phyloP scores from a whole-genome alignment of 2,797 vertebrate genomes.

The Babyrousa celebensis region DNA sequence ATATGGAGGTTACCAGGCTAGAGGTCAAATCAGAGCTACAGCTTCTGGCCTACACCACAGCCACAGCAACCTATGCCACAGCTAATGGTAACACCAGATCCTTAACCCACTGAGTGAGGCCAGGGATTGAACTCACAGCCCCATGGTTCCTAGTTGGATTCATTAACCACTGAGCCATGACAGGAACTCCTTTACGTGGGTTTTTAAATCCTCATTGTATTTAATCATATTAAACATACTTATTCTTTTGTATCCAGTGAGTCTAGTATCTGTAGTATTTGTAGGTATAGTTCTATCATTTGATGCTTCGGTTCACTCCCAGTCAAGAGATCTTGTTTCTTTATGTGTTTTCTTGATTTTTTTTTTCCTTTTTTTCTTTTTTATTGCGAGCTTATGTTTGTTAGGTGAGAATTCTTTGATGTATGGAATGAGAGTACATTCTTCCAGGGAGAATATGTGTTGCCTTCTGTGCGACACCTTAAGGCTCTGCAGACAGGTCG shows the following conservation, averaged over 20 bases:
- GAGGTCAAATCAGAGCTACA: too few species aligned
- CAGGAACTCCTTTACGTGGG: neutral
- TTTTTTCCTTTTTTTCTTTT: neutral
- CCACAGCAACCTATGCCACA: too few species aligned
- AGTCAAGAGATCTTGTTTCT: neutral
- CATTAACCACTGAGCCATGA: too few species aligned
- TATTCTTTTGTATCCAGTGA: neutral
- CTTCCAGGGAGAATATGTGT: neutral
- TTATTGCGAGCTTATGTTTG: neutral
- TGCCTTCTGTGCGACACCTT: neutral
- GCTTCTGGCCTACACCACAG: too few species aligned
- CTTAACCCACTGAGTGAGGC: too few species aligned
- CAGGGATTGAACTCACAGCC: too few species aligned
- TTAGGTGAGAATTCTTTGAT: slow-evolving; percentile 24
- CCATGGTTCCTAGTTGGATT: too few species aligned
- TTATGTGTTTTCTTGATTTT: neutral
- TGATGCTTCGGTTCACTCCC: neutral
- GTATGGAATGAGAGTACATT: neutral
- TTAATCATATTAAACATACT: neutral
- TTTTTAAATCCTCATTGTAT: neutral
- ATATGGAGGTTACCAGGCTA: too few species aligned
- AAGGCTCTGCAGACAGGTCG: neutral
- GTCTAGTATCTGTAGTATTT: neutral
- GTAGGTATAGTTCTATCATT: neutral
- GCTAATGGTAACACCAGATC: neutral